A percentile compares a stretch with the other conserved stretches of the same genome.
These are phyloP conservation scores for Oscheius myriophilus DNA, from an alignment of 2,888 invertebrate species.

Conservation along the genomic window DNA sequence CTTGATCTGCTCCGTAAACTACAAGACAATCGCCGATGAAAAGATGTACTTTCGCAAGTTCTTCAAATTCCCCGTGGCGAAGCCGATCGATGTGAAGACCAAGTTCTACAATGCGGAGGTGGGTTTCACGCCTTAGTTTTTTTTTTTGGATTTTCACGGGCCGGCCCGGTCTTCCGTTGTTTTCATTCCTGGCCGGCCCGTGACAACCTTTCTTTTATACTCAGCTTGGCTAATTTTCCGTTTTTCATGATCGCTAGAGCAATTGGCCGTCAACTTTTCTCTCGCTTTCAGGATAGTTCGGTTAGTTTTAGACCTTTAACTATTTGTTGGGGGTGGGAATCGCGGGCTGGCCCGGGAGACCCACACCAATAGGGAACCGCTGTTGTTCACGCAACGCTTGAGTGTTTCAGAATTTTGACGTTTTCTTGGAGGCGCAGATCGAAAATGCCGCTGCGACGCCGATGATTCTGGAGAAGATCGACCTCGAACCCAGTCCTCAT, in stretches of 20 bases:
- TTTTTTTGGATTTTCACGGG: background rate
- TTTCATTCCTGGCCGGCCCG: background rate
- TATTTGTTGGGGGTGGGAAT: too few species aligned
- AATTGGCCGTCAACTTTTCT: slow-evolving; percentile 13
- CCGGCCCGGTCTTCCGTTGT: background rate
- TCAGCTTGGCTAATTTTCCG: slow-evolving; percentile 4
- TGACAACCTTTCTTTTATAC: background rate
- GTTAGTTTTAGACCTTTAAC: slow-evolving; percentile 32
- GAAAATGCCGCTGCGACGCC: slow-evolving; percentile 93
- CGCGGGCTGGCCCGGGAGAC: too few species aligned
- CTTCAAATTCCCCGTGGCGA: slow-evolving; percentile 93
- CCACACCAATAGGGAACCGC: background rate
- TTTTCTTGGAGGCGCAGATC: slow-evolving; percentile 81
- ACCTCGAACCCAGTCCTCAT: slow-evolving; percentile 88
- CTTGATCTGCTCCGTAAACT: slow-evolving; percentile 93
- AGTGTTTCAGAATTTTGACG: slow-evolving; percentile 77
- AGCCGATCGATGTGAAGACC: slow-evolving; percentile 96
- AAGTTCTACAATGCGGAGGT: slow-evolving; percentile 92
- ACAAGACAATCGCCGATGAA: slow-evolving; percentile 80
- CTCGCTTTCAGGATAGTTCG: slow-evolving; percentile 51
- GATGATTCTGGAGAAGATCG: slow-evolving; percentile 92
- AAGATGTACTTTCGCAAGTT: slow-evolving; percentile 90
- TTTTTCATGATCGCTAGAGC: slow-evolving; percentile 25
- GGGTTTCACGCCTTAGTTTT: slow-evolving; percentile 33
- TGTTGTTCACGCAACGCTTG: background rate